Evolutionary conservation across 2,888 invertebrate genomes (phyloP).

Genomic region (Onchidella celtica): DNA sequence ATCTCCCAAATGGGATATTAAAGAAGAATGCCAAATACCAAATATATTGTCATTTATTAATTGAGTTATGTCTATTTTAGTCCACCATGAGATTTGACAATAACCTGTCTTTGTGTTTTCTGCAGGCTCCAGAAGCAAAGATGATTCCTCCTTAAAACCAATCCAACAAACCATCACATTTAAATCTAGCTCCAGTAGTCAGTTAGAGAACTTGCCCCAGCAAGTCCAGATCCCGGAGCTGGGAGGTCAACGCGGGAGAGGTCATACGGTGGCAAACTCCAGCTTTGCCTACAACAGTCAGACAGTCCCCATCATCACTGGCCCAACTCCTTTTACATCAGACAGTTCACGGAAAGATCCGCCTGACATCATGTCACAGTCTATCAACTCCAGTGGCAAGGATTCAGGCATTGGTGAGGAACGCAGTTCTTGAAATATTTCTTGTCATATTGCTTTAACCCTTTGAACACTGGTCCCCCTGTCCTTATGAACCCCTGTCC

Average conservation of each 20-base stretch:
- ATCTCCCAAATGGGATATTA: too few species aligned
- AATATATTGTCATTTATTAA: too few species aligned
- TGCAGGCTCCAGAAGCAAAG: conserved; percentile 33
- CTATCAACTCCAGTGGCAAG: conserved; percentile 56
- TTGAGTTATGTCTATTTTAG: too few species aligned
- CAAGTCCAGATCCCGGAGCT: neutral
- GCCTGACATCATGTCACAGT: conserved; percentile 47
- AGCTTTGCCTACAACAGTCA: neutral
- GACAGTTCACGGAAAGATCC: neutral
- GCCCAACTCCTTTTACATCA: conserved; percentile 10
- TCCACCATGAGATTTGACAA: too few species aligned
- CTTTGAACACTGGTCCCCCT: too few species aligned
- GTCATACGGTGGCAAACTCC: neutral
- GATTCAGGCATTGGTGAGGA: conserved; percentile 64
- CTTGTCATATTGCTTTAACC: too few species aligned
- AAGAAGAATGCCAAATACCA: too few species aligned
- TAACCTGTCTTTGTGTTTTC: too few species aligned
- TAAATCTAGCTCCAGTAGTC: conserved; percentile 44
- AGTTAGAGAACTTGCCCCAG: conserved; percentile 35
- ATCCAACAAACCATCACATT: conserved; percentile 37
- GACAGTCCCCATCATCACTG: conserved; percentile 5
- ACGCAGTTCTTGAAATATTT: neutral
- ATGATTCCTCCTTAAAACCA: conserved; percentile 39
- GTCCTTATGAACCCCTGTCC: too few species aligned
- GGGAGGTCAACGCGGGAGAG: neutral